A percentile compares a stretch with the other conserved stretches of the same genome.
Evolutionary conservation across 2,113 vertebrate species (phyloP).

Genomic region (Lathamus discolor): DNA sequence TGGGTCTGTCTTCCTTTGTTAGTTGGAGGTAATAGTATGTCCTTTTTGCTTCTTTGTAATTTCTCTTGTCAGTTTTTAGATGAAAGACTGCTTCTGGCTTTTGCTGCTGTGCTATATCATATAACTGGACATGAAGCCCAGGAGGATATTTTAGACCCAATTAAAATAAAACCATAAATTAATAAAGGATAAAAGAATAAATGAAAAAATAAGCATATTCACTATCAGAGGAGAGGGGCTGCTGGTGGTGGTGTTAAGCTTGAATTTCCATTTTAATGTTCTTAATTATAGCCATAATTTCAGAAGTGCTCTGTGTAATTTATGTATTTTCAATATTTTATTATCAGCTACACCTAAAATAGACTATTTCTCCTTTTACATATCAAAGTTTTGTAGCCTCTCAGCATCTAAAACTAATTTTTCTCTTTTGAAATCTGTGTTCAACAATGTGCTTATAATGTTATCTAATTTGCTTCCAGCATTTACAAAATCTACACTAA

Average conservation of each 20-base stretch:
- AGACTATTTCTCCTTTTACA: neutral
- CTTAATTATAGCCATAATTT: neutral
- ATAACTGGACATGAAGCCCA: neutral
- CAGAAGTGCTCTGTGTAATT: neutral
- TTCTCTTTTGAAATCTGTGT: neutral
- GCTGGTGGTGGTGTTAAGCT: neutral
- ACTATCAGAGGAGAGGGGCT: neutral
- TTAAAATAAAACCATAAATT: neutral
- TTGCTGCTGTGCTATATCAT: neutral
- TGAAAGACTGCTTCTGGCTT: neutral
- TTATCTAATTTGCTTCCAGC: neutral
- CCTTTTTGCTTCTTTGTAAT: neutral
- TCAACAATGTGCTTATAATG: neutral
- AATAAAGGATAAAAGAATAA: neutral
- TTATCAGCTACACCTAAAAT: neutral
- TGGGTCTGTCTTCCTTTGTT: neutral
- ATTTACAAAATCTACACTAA: neutral
- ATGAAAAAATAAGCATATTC: neutral
- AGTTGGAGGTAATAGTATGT: neutral
- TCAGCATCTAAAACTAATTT: neutral
- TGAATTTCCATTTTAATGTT: neutral
- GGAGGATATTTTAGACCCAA: neutral
- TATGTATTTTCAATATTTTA: neutral
- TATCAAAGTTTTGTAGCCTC: neutral
- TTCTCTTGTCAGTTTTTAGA: neutral